A percentile compares a stretch with the other conserved stretches of the same genome.
Conservation (phyloP, 2,888 invertebrate species). For the Vandiemenella viatica region DNA sequence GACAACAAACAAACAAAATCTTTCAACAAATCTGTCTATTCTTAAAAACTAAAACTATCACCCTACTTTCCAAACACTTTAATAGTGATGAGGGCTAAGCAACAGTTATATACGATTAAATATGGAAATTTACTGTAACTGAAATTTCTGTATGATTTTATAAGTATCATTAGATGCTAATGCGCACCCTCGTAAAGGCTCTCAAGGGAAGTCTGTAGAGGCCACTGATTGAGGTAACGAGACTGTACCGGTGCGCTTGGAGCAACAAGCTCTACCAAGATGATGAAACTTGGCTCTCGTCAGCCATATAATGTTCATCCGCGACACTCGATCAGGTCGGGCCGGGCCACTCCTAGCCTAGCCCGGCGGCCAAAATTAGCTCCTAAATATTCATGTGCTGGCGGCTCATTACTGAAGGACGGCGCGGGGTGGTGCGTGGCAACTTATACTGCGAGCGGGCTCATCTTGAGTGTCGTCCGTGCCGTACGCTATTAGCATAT, state of each 20-base stretch:
- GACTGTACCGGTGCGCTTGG: neutral
- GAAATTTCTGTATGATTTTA: too few relatives aligned
- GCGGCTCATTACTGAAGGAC: slow-evolving; percentile 10
- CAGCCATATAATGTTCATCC: neutral
- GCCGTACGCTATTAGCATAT: slow-evolving; percentile 8
- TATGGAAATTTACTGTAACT: too few relatives aligned
- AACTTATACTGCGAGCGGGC: neutral
- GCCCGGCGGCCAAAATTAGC: slow-evolving; percentile 13
- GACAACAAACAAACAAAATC: too few relatives aligned
- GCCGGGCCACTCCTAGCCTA: neutral
- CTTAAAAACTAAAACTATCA: too few relatives aligned
- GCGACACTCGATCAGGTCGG: neutral
- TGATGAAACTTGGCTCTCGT: slow-evolving; percentile 8
- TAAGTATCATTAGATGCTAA: too few relatives aligned
- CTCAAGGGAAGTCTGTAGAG: too few relatives aligned
- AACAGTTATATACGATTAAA: too few relatives aligned
- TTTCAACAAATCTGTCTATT: too few relatives aligned
- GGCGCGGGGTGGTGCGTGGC: neutral
- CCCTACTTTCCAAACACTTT: too few relatives aligned
- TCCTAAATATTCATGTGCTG: slow-evolving; percentile 18
- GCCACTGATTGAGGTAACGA: too few relatives aligned
- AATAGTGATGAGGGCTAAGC: too few relatives aligned
- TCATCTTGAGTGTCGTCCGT: slow-evolving; percentile 8
- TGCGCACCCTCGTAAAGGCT: too few relatives aligned
- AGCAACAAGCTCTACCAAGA: slow-evolving; percentile 6